Evolutionary conservation across 2,797 vertebrate genomes (phyloP).

Genomic region (Oophaga sylvatica): DNA sequence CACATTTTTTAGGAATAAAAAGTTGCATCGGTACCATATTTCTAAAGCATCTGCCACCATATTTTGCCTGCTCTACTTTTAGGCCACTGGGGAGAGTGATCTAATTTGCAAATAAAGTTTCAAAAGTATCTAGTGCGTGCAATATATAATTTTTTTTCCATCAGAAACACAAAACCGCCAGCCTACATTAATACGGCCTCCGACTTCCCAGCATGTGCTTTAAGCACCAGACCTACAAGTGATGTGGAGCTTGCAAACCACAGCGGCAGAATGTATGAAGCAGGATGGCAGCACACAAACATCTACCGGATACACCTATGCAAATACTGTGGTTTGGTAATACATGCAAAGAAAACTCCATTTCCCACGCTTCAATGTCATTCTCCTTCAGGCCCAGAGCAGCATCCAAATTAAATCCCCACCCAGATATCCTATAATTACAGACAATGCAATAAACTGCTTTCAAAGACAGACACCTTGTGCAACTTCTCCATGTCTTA

Average conservation of each 20-base stretch:
- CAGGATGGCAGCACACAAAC: neutral
- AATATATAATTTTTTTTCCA: too few relatives aligned
- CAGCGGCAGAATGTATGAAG: neutral
- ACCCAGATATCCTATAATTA: slow-evolving; percentile 52
- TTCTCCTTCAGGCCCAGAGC: slow-evolving; percentile 7
- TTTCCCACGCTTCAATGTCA: slow-evolving; percentile 45
- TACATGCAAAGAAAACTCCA: neutral
- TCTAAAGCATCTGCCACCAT: too few relatives aligned
- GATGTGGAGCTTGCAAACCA: neutral
- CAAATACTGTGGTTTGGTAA: slow-evolving; percentile 45
- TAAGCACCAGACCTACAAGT: neutral
- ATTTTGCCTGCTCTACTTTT: too few relatives aligned
- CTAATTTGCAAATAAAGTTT: too few relatives aligned
- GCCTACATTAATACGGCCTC: neutral
- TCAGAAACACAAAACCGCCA: neutral
- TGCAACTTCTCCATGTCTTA: slow-evolving; percentile 13
- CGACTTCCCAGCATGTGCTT: neutral
- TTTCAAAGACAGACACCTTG: slow-evolving; percentile 25
- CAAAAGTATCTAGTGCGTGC: too few relatives aligned
- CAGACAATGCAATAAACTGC: slow-evolving; percentile 4
- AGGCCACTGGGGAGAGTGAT: too few relatives aligned
- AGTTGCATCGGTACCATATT: too few relatives aligned
- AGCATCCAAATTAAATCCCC: slow-evolving; percentile 23
- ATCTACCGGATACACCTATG: slow-evolving; percentile 27
- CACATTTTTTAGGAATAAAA: too few relatives aligned